Base-by-base conservation (phyloP, 2,888 invertebrate genomes). In the Enchytraeus crypticus region DNA sequence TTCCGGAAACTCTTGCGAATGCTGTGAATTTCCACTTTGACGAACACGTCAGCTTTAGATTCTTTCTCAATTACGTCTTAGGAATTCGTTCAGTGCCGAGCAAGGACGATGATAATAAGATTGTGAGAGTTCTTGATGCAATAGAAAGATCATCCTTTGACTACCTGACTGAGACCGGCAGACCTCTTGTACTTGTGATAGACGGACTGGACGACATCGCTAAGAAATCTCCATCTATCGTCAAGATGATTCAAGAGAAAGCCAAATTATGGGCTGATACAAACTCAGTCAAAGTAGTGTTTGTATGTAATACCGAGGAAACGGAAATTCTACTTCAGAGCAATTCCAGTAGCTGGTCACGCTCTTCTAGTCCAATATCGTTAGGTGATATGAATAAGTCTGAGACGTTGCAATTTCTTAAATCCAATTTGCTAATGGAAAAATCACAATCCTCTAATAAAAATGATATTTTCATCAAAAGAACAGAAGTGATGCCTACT, bases 211-310 rank as follows among this genome's bases (percentile, higher is more conserved):
- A 64, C 38, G 5, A 23, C 14, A 46, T 69, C 8, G 23, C 53
- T 11, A 14, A 47, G 30, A 32, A 61, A 21, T 45, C 58, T 32
- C 65, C 64, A 18, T 57, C 49, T 27, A 60, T 66, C 2, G 14
- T 68, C 23, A 26, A 60, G 34, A 53, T 30, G 29, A 30, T 65
- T 18, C 66, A 69, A 53, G 62, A 64, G n/a, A 69, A 69, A 51
- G 69, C 69, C 18, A 69, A 67, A 38, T 47, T 69, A 14, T 69
- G 68, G 69, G 64, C 68, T 5, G 68, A 69, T 55, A 53, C 66
- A 32, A 67, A 69, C 53, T 64, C 67, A 3, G 65, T 54, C 33
- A 69, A 47, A 23, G 45, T 69, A 18, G 55, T 69, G 3, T 66
- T 69, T 51, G 63, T 69, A 30, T 59, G 57, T 47, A 64, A 65